A percentile compares a stretch with the other conserved stretches of the same genome.
These are phyloP conservation scores for Dromaius novaehollandiae DNA, from an alignment of 2,113 vertebrate species.

Conservation along the genomic window DNA sequence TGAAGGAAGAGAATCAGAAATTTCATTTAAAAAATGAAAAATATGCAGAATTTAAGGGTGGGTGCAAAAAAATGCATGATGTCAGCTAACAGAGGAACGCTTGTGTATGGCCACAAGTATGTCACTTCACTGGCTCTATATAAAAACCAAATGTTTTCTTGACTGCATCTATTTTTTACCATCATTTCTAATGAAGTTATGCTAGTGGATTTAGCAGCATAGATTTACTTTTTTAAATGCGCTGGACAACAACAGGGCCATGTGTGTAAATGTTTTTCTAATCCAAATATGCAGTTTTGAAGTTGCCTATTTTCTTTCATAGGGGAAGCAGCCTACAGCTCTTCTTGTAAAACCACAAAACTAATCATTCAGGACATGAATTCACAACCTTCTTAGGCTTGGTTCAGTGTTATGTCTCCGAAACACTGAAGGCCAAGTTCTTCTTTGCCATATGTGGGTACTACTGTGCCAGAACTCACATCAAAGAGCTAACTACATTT, in stretches of 20 bases:
- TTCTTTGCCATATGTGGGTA: background rate
- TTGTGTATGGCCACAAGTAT: background rate
- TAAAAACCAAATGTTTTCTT: slow-evolving; percentile 18
- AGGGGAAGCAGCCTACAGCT: background rate
- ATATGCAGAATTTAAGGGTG: background rate
- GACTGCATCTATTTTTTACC: background rate
- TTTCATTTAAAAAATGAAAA: background rate
- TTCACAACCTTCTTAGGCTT: background rate
- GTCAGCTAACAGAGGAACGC: background rate
- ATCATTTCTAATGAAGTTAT: background rate
- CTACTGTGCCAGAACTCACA: background rate
- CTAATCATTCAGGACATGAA: background rate
- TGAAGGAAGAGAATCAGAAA: background rate
- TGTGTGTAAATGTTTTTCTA: slow-evolving; percentile 18
- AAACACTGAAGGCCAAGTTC: background rate
- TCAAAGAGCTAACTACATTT: background rate
- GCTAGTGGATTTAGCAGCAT: background rate
- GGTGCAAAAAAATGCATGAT: background rate
- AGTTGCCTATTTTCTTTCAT: background rate
- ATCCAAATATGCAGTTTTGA: background rate
- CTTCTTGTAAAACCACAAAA: background rate
- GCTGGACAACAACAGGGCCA: background rate
- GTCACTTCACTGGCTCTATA: background rate
- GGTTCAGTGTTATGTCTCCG: background rate
- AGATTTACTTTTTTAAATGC: background rate